Percentiles rank a stretch among this genome's conserved stretches.
Conservation (phyloP, 2,113 vertebrate species). For the Pluvianellus socialis region DNA sequence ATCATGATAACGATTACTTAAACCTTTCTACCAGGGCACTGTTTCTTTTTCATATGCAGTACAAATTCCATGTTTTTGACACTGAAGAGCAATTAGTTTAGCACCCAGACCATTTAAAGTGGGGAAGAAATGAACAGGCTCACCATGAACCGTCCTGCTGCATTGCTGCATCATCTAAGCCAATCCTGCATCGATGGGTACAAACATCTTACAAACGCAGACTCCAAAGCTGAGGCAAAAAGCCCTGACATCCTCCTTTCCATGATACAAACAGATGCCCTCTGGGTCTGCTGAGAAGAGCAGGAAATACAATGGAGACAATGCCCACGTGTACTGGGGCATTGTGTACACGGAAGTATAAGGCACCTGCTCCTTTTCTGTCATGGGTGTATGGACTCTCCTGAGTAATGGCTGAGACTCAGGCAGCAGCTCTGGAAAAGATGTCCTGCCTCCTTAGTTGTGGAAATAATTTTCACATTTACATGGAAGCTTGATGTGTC, state of each 20-base stretch:
- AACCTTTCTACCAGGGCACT: background rate
- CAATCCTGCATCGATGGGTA: background rate
- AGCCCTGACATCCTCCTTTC: background rate
- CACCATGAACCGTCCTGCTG: background rate
- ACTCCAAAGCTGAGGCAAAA: background rate
- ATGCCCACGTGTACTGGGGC: rapidly evolving
- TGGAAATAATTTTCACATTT: background rate
- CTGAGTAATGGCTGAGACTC: background rate
- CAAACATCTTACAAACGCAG: background rate
- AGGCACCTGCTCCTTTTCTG: background rate
- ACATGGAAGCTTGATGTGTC: background rate
- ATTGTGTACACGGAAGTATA: background rate
- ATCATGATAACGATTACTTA: background rate
- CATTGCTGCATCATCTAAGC: background rate
- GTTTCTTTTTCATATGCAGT: background rate
- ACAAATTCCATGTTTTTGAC: background rate
- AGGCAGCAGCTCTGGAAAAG: background rate
- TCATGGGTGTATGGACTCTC: background rate
- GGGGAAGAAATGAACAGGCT: background rate
- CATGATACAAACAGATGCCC: background rate
- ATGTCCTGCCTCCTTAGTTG: background rate
- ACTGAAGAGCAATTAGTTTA: background rate
- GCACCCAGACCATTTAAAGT: background rate
- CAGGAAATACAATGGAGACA: background rate
- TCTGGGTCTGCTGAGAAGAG: background rate